Evolutionary conservation across 1,140 invertebrate genomes (phyloP).

Genomic region (Aphelinus certus): DNA sequence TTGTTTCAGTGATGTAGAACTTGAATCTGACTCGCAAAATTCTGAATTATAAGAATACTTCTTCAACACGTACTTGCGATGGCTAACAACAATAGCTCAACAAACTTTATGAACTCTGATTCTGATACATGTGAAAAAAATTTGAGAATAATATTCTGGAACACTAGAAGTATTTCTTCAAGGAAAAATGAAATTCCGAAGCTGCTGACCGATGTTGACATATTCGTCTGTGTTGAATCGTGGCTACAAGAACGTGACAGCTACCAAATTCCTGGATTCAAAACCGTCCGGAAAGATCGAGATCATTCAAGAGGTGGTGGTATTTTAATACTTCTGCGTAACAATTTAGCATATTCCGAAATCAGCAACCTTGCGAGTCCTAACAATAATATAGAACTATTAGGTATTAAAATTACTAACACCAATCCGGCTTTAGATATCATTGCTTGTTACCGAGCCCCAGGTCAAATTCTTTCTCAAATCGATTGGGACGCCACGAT

Average conservation of each 20-base stretch:
- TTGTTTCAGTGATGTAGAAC: too few relatives aligned
- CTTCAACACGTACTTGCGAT: too few relatives aligned
- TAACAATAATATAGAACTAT: background rate
- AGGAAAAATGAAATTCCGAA: background rate
- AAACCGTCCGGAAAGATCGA: conserved; percentile 4
- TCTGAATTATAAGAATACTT: too few relatives aligned
- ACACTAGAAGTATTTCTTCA: background rate
- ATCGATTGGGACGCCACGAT: conserved; percentile 13
- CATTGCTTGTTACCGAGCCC: conserved; percentile 25
- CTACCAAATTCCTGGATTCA: background rate
- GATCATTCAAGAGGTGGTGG: conserved; percentile 15
- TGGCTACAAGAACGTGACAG: background rate
- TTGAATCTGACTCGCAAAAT: too few relatives aligned
- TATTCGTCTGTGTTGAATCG: conserved; percentile 4
- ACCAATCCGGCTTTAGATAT: background rate
- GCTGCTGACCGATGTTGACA: background rate
- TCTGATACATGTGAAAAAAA: background rate
- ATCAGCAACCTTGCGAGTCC: background rate
- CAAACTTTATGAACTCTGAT: background rate
- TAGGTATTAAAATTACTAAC: conserved; percentile 22
- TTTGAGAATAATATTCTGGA: conserved; percentile 17
- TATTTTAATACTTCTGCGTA: conserved; percentile 18
- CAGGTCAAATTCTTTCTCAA: conserved; percentile 12
- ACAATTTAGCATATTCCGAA: conserved; percentile 3
- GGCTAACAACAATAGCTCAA: background rate